phyloP scores from a whole-genome alignment of 2,888 invertebrate species.

The Pseudanteris insignis region DNA sequence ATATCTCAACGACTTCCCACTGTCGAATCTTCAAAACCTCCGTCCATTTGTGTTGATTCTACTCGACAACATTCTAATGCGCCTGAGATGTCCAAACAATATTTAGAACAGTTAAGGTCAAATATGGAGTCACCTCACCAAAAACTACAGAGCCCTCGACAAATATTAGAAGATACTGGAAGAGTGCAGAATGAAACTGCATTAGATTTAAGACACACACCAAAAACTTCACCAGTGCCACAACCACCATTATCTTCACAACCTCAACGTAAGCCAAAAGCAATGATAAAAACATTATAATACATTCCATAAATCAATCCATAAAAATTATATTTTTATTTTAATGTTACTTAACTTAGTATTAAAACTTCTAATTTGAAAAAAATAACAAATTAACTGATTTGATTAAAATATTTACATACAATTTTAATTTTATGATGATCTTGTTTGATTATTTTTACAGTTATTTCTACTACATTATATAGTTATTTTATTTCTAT shows the following conservation, averaged over 20 bases:
- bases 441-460: too few relatives aligned
- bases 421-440: background rate
- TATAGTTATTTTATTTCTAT: too few relatives aligned
- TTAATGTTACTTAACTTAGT: too few relatives aligned
- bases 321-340: too few relatives aligned
- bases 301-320: background rate
- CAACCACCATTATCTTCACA: constrained; percentile 20
- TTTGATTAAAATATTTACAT: too few relatives aligned
- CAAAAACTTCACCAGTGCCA: constrained; percentile 57
- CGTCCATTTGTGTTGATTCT: constrained; percentile 59
- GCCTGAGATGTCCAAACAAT: constrained; percentile 56
- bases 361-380: too few relatives aligned
- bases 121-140: constrained; percentile 63
- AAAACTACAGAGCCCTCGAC: constrained; percentile 59
- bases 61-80: constrained; percentile 59
- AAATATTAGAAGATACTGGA: constrained; percentile 55
- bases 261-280: constrained; percentile 31
- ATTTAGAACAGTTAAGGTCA: constrained; percentile 57
- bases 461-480: too few relatives aligned
- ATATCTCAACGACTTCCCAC: constrained; percentile 60
- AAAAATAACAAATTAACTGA: too few relatives aligned
- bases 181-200: constrained; percentile 53
- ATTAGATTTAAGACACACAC: constrained; percentile 60
- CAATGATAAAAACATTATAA: background rate
- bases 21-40: constrained; percentile 58